Conservation (phyloP, 2,113 vertebrate species). For the Collichthys lucidus region DNA sequence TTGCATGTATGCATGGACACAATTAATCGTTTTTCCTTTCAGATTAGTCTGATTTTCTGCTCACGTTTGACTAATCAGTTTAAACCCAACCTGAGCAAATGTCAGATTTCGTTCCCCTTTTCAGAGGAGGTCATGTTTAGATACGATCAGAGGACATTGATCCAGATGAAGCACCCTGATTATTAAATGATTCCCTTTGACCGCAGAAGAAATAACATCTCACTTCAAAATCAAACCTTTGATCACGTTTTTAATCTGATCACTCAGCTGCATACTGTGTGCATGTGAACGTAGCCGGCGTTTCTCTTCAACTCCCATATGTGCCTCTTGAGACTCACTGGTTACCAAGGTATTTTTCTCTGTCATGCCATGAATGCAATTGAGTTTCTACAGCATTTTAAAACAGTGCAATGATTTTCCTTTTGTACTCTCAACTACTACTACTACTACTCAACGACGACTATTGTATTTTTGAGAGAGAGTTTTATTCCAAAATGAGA, state of each 20-base stretch:
- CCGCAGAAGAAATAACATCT: not conserved
- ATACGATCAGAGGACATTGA: constrained; percentile 1
- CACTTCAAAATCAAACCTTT: not conserved
- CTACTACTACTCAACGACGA: not conserved
- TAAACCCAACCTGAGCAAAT: not conserved
- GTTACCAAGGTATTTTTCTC: constrained; percentile 45
- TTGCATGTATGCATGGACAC: not conserved
- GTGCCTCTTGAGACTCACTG: constrained; percentile 69
- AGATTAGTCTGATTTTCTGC: not conserved
- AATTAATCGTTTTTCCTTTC: not conserved
- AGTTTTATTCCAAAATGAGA: constrained; percentile 23
- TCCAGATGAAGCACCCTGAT: not conserved
- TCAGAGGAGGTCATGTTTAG: not conserved
- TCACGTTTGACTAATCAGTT: not conserved
- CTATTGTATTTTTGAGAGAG: constrained; percentile 8
- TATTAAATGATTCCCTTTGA: not conserved
- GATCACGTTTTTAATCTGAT: not conserved
- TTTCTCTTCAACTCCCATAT: constrained; percentile 39
- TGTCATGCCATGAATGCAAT: constrained; percentile 45
- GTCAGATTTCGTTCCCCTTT: not conserved
- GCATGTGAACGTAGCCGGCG: constrained; percentile 22
- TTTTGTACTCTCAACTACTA: constrained; percentile 31
- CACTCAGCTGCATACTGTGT: constrained; percentile 5
- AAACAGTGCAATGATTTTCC: constrained; percentile 24
- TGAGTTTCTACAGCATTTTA: constrained; percentile 41